These are phyloP conservation scores for Amphibalanus amphitrite DNA, from an alignment of 1,140 invertebrate species.

Conservation along the genomic window DNA sequence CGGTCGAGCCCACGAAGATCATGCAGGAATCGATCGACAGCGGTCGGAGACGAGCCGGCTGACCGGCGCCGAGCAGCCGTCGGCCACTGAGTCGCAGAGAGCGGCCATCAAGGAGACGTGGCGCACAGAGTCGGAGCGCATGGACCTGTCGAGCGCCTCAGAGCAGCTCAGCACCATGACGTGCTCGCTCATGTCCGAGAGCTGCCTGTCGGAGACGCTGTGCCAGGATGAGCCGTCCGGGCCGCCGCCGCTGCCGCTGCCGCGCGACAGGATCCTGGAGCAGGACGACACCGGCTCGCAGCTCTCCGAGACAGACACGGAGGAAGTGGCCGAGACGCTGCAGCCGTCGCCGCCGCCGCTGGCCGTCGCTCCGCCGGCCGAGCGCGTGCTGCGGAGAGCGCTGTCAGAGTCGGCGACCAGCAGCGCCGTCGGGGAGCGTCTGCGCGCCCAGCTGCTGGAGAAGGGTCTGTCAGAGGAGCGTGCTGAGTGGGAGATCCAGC, in stretches of 20 bases:
- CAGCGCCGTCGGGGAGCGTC: neutral
- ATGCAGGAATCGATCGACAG: constrained; percentile 1
- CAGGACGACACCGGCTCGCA: neutral
- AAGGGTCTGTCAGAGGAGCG: neutral
- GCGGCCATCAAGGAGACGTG: neutral
- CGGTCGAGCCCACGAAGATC: neutral
- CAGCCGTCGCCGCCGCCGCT: too few relatives aligned
- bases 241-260: too few relatives aligned
- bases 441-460: neutral
- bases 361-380: too few relatives aligned
- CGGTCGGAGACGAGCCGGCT: neutral
- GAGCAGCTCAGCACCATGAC: constrained; percentile 4
- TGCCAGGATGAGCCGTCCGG: neutral
- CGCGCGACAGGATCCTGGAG: neutral
- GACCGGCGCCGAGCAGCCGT: neutral
- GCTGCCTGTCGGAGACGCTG: neutral
- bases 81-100: neutral
- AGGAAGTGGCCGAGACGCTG: neutral
- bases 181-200: neutral
- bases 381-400: neutral
- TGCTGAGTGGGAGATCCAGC: neutral
- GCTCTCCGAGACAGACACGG: neutral
- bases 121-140: neutral
- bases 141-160: neutral
- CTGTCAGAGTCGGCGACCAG: neutral